phyloP scores from a whole-genome alignment of 2,113 vertebrate species.

The Oryzias woworae region DNA sequence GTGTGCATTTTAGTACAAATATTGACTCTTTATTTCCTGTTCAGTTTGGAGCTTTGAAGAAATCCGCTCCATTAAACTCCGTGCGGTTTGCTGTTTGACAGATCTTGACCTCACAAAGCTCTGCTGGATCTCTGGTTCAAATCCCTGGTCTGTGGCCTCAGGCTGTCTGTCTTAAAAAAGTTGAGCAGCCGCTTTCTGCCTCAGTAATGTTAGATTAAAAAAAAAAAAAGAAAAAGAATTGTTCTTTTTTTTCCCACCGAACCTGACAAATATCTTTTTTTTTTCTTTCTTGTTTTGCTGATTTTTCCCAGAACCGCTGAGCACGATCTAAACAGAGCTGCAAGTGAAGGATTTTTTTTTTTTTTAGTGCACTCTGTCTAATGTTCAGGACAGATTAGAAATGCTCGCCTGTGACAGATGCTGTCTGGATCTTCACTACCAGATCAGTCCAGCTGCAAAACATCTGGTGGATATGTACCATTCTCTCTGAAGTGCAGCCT shows the following conservation, averaged over 20 bases:
- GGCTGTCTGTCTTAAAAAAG: conserved; percentile 88
- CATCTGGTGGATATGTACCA: conserved; percentile 81
- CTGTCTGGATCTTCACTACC: conserved; percentile 83
- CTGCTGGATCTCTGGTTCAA: conserved; percentile 66
- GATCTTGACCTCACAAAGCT: conserved; percentile 67
- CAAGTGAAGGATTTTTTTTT: conserved; percentile 62
- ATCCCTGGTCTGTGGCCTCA: conserved; percentile 77
- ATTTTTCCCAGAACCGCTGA: conserved; percentile 25
- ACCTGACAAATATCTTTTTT: conserved; percentile 20
- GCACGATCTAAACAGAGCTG: conserved; percentile 41
- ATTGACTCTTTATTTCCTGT: conserved; percentile 1
- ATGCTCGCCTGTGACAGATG: conserved; percentile 82
- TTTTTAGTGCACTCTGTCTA: conserved; percentile 76
- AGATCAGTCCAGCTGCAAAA: conserved; percentile 83
- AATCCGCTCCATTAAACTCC: conserved; percentile 6
- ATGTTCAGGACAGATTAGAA: conserved; percentile 85
- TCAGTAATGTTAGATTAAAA: background rate
- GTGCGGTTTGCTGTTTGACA: conserved; percentile 43
- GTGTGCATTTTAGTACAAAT: background rate
- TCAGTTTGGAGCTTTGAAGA: conserved; percentile 10
- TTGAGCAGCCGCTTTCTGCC: conserved; percentile 81
- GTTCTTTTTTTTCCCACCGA: conserved; percentile 2
- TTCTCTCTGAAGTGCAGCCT: conserved; percentile 78
- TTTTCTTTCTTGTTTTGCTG: conserved; percentile 24
- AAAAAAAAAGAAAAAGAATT: conserved; percentile 12